Conservation (phyloP, 2,113 vertebrate species). For the Oriolus oriolus region DNA sequence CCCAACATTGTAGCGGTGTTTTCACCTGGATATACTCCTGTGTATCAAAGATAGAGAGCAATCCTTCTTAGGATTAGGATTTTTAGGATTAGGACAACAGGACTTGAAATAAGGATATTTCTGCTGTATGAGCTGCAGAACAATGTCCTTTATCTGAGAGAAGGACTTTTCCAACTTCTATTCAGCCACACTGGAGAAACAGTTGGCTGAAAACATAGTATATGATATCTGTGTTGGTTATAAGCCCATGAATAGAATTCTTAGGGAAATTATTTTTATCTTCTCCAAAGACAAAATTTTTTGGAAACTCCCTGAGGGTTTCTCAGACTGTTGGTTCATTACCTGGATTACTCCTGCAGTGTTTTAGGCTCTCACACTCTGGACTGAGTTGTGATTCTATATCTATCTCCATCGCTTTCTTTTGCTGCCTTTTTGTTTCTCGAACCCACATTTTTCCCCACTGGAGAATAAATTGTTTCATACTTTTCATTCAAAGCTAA, state of each 20-base stretch:
- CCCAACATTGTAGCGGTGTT: neutral
- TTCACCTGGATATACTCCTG: neutral
- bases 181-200: neutral
- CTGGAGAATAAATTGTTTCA: constrained; percentile 32
- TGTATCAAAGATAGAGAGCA: neutral
- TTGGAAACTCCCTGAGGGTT: constrained; percentile 30
- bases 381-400: neutral
- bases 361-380: neutral
- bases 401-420: constrained; percentile 24
- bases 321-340: constrained; percentile 8
- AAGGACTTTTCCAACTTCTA: neutral
- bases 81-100: neutral
- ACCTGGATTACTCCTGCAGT: constrained; percentile 12
- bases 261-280: constrained; percentile 38
- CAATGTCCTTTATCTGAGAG: neutral
- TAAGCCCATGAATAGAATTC: constrained; percentile 2
- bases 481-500: constrained; percentile 36
- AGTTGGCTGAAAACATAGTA: neutral
- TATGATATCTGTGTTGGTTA: neutral
- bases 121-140: neutral
- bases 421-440: neutral
- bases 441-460: constrained; percentile 13
- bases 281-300: constrained; percentile 18
- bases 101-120: neutral
- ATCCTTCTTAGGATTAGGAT: neutral